Conservation (phyloP, 2,113 vertebrate genomes). For the Calyptomena viridis region DNA sequence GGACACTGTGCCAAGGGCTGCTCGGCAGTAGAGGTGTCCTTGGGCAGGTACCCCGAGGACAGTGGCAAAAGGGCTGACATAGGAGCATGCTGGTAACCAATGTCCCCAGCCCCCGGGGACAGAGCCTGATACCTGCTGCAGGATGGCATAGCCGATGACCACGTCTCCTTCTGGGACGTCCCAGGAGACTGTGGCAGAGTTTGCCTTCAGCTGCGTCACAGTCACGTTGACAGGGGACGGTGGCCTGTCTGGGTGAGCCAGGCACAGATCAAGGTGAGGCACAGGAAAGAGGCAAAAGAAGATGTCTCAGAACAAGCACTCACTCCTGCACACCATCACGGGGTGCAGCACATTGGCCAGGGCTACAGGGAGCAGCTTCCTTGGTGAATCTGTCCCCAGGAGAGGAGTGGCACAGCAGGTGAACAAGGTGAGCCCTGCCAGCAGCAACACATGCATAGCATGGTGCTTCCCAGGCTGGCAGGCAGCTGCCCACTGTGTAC, state of each 20-base stretch:
- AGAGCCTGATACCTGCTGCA: constrained; percentile 85
- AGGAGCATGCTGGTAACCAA: neutral
- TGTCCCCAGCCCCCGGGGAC: neutral
- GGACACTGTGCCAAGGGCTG: neutral
- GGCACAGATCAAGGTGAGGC: neutral
- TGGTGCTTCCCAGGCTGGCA: accelerated
- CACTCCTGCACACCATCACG: neutral
- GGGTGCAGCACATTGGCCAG: neutral
- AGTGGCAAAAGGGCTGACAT: accelerated
- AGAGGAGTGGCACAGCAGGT: neutral
- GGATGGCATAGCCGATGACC: constrained; percentile 96
- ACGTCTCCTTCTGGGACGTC: constrained; percentile 95
- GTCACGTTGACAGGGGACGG: constrained; percentile 95
- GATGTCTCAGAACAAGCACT: neutral
- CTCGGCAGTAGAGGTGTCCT: neutral
- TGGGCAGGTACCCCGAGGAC: neutral
- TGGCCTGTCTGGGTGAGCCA: constrained; percentile 82
- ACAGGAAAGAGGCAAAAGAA: constrained; percentile 31
- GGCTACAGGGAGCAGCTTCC: neutral
- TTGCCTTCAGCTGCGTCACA: constrained; percentile 91
- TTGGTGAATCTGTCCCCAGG: neutral
- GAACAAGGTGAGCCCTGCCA: neutral
- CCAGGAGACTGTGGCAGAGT: constrained; percentile 96
- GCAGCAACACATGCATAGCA: accelerated
- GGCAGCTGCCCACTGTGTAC: neutral